A percentile compares a stretch with the other conserved stretches of the same genome.
Evolutionary conservation across 2,888 invertebrate species (phyloP).

Genomic region (Aelia acuminata): DNA sequence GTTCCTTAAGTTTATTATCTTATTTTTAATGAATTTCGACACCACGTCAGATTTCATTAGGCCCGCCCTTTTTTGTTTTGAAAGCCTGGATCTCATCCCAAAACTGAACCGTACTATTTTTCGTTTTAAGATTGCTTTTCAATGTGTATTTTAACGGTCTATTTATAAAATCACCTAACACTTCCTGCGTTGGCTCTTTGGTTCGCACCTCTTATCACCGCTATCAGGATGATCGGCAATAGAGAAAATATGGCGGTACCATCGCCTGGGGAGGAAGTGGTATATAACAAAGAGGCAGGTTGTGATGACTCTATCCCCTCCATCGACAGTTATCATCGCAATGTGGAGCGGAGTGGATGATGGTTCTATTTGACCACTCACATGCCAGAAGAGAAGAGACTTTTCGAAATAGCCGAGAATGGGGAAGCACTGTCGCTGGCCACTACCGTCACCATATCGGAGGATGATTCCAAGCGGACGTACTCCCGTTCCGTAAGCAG

Average conservation of each 20-base stretch:
- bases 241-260: background rate
- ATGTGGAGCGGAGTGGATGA: conserved; percentile 54
- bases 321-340: conserved; percentile 50
- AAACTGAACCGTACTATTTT: background rate
- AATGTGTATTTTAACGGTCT: background rate
- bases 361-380: conserved; percentile 23
- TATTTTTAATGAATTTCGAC: no score
- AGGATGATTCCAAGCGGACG: background rate
- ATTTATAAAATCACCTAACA: background rate
- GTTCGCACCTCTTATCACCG: background rate
- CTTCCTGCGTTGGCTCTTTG: background rate
- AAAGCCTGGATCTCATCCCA: no score
- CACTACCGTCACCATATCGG: background rate
- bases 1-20: no score
- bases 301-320: conserved; percentile 45
- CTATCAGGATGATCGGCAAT: background rate
- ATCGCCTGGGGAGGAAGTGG: background rate
- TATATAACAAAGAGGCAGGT: conserved; percentile 43
- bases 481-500: conserved; percentile 17
- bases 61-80: no score
- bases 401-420: conserved; percentile 48
- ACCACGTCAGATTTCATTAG: no score
- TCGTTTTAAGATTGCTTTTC: background rate
- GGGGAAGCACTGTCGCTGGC: conserved; percentile 25
- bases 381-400: conserved; percentile 39